Conservation (phyloP, 2,888 invertebrate genomes). For the Clostera curtula region DNA sequence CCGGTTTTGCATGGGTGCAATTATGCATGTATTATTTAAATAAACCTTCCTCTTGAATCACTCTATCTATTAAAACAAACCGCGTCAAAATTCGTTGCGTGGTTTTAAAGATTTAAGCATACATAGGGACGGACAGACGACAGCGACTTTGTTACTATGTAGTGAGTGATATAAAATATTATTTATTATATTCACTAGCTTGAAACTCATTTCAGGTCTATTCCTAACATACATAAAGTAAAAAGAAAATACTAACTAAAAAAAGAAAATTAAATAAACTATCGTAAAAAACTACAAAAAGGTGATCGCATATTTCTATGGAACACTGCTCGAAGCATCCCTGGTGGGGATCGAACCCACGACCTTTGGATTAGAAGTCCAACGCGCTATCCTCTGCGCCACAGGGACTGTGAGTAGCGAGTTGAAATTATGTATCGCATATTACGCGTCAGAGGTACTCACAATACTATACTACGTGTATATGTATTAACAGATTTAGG, state of each 20-base stretch:
- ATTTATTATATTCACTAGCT: too few species aligned
- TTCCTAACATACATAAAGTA: too few species aligned
- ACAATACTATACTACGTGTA: constrained; percentile 16
- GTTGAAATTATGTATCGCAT: constrained; percentile 30
- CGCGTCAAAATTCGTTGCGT: too few species aligned
- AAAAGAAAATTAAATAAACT: constrained; percentile 9
- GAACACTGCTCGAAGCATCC: constrained; percentile 63
- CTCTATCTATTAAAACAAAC: too few species aligned
- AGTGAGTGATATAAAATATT: too few species aligned
- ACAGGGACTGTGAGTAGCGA: constrained; percentile 74
- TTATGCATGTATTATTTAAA: too few species aligned
- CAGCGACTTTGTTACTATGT: too few species aligned
- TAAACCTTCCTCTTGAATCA: too few species aligned
- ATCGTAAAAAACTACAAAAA: constrained; percentile 1
- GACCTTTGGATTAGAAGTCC: constrained; percentile 93
- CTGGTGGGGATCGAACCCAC: constrained; percentile 90
- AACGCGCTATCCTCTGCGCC: constrained; percentile 91
- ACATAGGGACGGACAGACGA: too few species aligned
- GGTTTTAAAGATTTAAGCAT: too few species aligned
- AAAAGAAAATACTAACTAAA: constrained; percentile 7
- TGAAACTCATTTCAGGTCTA: too few species aligned
- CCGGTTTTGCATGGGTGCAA: too few species aligned
- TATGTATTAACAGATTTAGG: constrained; percentile 2
- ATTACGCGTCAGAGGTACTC: constrained; percentile 15
- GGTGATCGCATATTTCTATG: neutral